Evolutionary conservation across 1,140 invertebrate genomes (phyloP).

Genomic region (Aphelinus certus): DNA sequence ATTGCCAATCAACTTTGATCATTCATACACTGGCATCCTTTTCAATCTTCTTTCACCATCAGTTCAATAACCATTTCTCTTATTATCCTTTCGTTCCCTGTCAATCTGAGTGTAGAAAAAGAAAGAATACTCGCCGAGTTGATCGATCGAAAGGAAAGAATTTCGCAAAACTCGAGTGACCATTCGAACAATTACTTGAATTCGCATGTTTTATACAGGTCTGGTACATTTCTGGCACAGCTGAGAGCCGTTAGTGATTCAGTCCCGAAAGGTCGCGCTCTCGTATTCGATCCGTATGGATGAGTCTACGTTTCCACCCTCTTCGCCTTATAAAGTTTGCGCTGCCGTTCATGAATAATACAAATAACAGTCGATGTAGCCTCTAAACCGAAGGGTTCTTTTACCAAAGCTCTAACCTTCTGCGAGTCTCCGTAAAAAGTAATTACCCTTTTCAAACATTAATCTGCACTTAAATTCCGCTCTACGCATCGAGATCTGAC

Average conservation of each 20-base stretch:
- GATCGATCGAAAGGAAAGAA: no score
- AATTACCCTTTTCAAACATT: slow-evolving; percentile 8
- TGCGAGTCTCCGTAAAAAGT: neutral
- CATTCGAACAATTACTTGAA: no score
- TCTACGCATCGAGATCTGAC: no score
- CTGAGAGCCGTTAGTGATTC: slow-evolving; percentile 12
- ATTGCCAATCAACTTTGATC: no score
- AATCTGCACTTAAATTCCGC: no score
- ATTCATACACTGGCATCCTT: no score
- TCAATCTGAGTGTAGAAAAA: no score
- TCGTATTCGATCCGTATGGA: neutral
- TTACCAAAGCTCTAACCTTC: neutral
- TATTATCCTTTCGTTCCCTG: no score
- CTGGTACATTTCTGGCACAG: neutral
- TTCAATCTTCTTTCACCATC: no score
- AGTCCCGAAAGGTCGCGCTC: neutral
- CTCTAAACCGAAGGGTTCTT: neutral
- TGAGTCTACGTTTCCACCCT: neutral
- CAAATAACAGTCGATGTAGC: neutral
- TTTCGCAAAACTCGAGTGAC: no score
- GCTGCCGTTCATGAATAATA: slow-evolving; percentile 16
- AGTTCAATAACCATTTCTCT: no score
- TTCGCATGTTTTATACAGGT: neutral
- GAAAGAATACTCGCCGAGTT: no score
- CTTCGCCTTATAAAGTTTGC: neutral